Evolutionary conservation across 2,113 vertebrate genomes (phyloP), one percentile per base, ranked within the genome.

Genomic region (Hippoglossus stenolepis): DNA sequence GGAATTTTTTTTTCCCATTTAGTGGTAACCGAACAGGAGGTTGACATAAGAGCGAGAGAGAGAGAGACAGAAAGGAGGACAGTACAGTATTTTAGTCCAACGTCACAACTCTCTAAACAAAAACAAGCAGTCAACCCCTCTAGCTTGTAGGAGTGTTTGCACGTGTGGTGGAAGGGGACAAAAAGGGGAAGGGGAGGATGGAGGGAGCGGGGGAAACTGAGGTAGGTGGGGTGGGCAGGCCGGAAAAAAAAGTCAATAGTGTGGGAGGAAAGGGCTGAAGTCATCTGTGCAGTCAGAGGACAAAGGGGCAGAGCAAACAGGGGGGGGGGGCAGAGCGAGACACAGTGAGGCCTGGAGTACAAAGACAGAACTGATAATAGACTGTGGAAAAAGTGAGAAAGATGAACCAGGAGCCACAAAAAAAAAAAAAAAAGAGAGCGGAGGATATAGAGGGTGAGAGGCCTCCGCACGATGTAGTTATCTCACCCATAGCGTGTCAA

Each of bases 221-320:
- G 74, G 71, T 82, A 87, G 85, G 87, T 82, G 83, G 80, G 67
- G 85, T 73, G 72, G 82, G 59, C 70, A 65, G 82, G 83, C 78
- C 68, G 5, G 7, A 38, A 40, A 84, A 83, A 86, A 78, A 89
- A 89, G 91, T 89, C 88, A 91, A 91, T 79, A 83, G 84, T 80
- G 74, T 83, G 83, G 85, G 83, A 90, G 85, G 85, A 88, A 92
- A 90, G 76, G 79, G 77, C 85, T 85, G 82, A 91, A 90, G 90
- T 87, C 86, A 88, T 88, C 82, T 85, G 73, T 70, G 63, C 77
- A 90, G 87, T 84, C 71, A 82, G 79, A 85, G 87, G 85, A 90
- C 80, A 91, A 82, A 87, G 85, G 89, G 77, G 53, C 61, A 85
- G 75, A 79, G 68, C 72, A 83, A 89, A 86, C 35, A 85, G 73